Evolutionary conservation across 2,888 invertebrate species (phyloP).

Genomic region (Aphidoletes aphidimyza): DNA sequence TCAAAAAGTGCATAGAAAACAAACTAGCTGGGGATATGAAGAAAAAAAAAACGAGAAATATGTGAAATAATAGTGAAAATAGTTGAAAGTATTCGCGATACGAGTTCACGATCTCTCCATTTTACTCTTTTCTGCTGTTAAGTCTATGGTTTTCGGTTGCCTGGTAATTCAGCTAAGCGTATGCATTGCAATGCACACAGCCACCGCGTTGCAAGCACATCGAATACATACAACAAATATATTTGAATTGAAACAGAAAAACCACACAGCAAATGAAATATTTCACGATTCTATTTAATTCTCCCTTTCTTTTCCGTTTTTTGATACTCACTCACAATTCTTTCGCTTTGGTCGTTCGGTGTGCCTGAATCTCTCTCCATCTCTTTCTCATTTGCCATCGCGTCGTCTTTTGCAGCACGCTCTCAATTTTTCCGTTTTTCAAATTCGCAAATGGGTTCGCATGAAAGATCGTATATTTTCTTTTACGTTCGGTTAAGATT

Average conservation of each 20-base stretch:
- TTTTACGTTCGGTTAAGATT: constrained; percentile 45
- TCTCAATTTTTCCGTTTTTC: constrained; percentile 48
- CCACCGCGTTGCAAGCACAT: not conserved
- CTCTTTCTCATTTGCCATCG: not conserved
- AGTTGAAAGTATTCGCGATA: constrained; percentile 37
- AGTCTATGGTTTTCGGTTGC: constrained; percentile 16
- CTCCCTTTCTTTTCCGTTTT: constrained; percentile 43
- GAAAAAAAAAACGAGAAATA: constrained; percentile 8
- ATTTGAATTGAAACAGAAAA: not conserved
- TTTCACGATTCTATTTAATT: constrained; percentile 46
- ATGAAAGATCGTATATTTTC: constrained; percentile 49
- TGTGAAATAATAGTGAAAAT: constrained; percentile 15
- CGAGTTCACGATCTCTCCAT: no score
- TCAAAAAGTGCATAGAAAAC: constrained; percentile 46
- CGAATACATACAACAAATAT: not conserved
- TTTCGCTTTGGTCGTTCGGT: not conserved
- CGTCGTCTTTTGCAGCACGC: not conserved
- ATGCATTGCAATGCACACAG: constrained; percentile 11
- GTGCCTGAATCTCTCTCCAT: not conserved
- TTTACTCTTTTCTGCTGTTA: no score
- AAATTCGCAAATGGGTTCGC: constrained; percentile 41
- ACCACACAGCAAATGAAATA: constrained; percentile 49
- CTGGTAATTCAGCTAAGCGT: constrained; percentile 7
- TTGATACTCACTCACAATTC: not conserved
- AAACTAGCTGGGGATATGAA: constrained; percentile 33